phyloP scores from a whole-genome alignment of 2,113 vertebrate species.

The Thomomys bottae region DNA sequence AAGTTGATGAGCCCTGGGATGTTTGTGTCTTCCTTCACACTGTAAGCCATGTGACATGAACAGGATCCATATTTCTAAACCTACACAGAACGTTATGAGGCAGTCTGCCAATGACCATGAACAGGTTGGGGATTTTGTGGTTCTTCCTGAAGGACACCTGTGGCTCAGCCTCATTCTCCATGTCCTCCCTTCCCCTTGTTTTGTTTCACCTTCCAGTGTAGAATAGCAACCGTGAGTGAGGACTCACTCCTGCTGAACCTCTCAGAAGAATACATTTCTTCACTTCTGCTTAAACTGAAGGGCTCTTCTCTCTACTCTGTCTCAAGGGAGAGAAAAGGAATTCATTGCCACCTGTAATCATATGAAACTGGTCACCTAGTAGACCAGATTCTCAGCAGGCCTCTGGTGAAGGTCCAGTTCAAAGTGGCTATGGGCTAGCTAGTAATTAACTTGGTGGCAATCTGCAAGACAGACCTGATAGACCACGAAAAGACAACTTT shows the following conservation, averaged over 20 bases:
- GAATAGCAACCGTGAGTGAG: rapidly evolving
- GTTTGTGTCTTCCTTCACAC: not conserved
- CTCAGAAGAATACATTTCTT: rapidly evolving
- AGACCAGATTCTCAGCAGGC: conserved; percentile 33
- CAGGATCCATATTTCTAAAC: not conserved
- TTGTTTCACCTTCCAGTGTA: not conserved
- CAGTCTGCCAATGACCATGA: rapidly evolving
- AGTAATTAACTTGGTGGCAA: conserved; percentile 66
- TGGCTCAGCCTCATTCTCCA: not conserved
- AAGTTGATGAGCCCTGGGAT: not conserved
- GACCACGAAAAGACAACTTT: conserved; percentile 71
- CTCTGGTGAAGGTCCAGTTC: conserved; percentile 48
- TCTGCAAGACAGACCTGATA: conserved; percentile 54
- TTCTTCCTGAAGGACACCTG: no score
- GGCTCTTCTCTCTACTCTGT: not conserved
- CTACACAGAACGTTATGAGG: rapidly evolving
- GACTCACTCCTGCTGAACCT: not conserved
- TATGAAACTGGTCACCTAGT: conserved; percentile 27
- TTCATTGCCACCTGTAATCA: not conserved
- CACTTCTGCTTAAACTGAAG: not conserved
- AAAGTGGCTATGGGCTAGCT: conserved; percentile 68
- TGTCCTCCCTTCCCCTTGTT: not conserved
- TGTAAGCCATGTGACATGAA: not conserved
- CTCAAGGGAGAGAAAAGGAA: not conserved
- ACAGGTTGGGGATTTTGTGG: not conserved